phyloP scores from a whole-genome alignment of 1,140 invertebrate species.

The Ruditapes philippinarum region DNA sequence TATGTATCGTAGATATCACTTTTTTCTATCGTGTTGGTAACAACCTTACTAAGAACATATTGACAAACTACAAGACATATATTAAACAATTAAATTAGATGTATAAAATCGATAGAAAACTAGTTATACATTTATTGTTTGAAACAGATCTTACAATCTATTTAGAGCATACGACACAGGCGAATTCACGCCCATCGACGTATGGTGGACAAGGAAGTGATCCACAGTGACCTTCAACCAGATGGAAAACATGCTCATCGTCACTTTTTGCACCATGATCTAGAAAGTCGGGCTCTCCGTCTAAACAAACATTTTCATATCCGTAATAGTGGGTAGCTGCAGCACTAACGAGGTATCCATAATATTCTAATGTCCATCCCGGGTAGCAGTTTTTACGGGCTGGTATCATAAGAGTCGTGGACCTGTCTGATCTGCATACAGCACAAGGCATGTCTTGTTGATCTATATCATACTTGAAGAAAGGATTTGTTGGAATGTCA shows the following conservation, averaged over 20 bases:
- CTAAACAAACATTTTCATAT: slow-evolving; percentile 55
- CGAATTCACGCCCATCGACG: slow-evolving; percentile 60
- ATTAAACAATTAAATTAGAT: too few relatives aligned
- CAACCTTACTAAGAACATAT: too few relatives aligned
- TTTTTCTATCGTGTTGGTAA: too few relatives aligned
- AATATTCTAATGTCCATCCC: slow-evolving; percentile 65
- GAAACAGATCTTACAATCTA: too few relatives aligned
- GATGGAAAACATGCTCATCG: slow-evolving; percentile 67
- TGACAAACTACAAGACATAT: too few relatives aligned
- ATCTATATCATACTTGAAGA: neutral
- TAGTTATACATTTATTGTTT: too few relatives aligned
- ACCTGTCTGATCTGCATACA: neutral
- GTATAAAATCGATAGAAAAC: too few relatives aligned
- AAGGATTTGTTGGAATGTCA: neutral
- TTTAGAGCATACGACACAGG: slow-evolving; percentile 75
- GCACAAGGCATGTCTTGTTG: slow-evolving; percentile 10
- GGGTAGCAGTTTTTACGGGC: slow-evolving; percentile 52
- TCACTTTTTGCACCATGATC: neutral
- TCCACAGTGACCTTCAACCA: slow-evolving; percentile 60
- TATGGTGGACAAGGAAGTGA: slow-evolving; percentile 72
- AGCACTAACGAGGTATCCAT: neutral
- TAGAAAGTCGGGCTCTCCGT: slow-evolving; percentile 66
- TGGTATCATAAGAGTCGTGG: slow-evolving; percentile 56
- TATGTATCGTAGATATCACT: too few relatives aligned
- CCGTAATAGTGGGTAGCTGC: slow-evolving; percentile 52